Evolutionary conservation across 2,888 invertebrate species (phyloP), one percentile per base, ranked within the genome.

Genomic region (Eilema griseolum): DNA sequence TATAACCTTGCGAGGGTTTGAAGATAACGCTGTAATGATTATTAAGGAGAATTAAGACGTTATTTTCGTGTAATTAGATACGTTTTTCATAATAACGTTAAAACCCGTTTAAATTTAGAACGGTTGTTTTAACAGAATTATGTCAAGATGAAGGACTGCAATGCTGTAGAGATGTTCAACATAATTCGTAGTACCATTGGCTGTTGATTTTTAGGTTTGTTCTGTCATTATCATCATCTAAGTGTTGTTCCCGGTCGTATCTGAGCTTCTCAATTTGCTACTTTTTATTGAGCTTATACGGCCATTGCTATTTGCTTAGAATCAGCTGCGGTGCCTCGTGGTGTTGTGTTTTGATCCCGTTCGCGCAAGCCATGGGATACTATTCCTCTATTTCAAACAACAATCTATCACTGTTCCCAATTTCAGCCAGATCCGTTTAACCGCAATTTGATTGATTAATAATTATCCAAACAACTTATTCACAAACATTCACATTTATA

Each of bases 1-100:
- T 76, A 73, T 75, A 77, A 75, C 76, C 76, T 79, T 75, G 73
- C 74, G 41, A 69, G 82, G 82, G 78, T 82, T 81, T 78, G 62
- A 82, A 82, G 81, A 81, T 81, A 82, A 82, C 75, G 71, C 60
- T 59, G 37, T 73, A 66, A 78, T 77, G 72, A 77, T 81, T 77
- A 74, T 82, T 76, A 81, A 82, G 76, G 76, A 82, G 77, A 71
- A 71, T 77, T 64, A 81, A 81, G 81, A 81, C 66, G 76, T 80
- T 76, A 73, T 74, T 81, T 79, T 79, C 67, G 62, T 72, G 63
- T 70, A 61, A 69, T 71, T 73, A 10, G 23, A 56, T 20, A 37
- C 12, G 46, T 41, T 46, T 60, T 65, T 63, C 12, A 26, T 24
- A 20, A 11, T 24, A 26, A 41, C 10, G 52, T 52, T 52, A n/a